Conservation (phyloP, 2,797 vertebrate genomes). For the Odontamblyopus lacepedii region DNA sequence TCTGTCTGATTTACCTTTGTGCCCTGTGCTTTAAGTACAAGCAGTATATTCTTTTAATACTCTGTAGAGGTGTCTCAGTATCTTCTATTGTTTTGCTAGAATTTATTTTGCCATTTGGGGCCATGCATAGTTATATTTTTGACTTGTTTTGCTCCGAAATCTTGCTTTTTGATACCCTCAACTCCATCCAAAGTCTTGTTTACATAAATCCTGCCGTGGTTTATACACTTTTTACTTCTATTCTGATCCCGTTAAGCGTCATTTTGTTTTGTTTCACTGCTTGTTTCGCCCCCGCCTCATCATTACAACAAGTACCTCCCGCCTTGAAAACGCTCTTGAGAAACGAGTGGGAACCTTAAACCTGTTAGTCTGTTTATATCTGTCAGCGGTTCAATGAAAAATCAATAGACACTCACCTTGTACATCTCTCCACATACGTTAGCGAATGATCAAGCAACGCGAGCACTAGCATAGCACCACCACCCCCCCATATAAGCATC, state of each 20-base stretch:
- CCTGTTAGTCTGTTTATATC: slow-evolving; percentile 38
- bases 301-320: slow-evolving; percentile 1
- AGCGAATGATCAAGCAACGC: slow-evolving; percentile 33
- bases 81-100: background rate
- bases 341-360: slow-evolving; percentile 13
- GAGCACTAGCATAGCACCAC: slow-evolving; percentile 1
- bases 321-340: slow-evolving; percentile 12
- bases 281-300: slow-evolving; percentile 4
- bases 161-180: slow-evolving; percentile 1
- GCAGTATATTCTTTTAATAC: slow-evolving; percentile 1
- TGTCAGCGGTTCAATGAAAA: slow-evolving; percentile 36
- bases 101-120: background rate
- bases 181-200: slow-evolving; percentile 2
- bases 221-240: background rate
- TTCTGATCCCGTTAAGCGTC: slow-evolving; percentile 10
- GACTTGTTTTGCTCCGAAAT: background rate
- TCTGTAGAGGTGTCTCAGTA: background rate
- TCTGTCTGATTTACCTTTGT: background rate
- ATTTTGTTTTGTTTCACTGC: slow-evolving; percentile 12
- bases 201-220: background rate
- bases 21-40: background rate
- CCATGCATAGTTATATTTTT: background rate
- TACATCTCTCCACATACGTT: slow-evolving; percentile 38
- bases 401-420: slow-evolving; percentile 49
- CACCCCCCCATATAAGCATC: background rate